Percentiles rank a stretch among this genome's conserved stretches.
Evolutionary conservation across 2,888 invertebrate species (phyloP).

Genomic region (Cryptus viduatorius): DNA sequence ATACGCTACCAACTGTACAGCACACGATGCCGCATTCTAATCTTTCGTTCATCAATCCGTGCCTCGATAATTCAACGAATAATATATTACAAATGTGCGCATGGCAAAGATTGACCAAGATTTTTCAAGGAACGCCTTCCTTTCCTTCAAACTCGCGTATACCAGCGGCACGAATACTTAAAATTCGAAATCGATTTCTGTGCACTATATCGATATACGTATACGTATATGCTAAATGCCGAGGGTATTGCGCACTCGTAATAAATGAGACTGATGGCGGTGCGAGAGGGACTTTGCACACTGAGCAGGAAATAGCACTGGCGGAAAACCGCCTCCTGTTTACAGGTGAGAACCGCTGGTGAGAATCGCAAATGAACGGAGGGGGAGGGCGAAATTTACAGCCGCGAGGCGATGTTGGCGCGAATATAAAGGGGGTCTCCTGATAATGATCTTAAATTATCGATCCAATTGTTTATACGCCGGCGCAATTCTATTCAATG

Average conservation of each 20-base stretch:
- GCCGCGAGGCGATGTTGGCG: constrained; percentile 78
- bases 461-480: constrained; percentile 84
- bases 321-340: background rate
- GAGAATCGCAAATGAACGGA: constrained; percentile 66
- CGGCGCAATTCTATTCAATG: constrained; percentile 83
- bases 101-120: constrained; percentile 53
- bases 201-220: background rate
- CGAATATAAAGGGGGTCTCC: constrained; percentile 80
- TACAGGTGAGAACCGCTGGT: constrained; percentile 34
- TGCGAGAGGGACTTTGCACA: constrained; percentile 27
- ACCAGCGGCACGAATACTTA: constrained; percentile 43
- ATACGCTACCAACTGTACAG: background rate
- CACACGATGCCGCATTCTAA: constrained; percentile 13
- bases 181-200: constrained; percentile 62
- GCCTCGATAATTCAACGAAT: constrained; percentile 35
- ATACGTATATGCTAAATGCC: background rate
- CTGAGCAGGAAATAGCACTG: constrained; percentile 9
- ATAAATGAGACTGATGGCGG: constrained; percentile 54
- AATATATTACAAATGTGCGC: constrained; percentile 39
- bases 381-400: constrained; percentile 78
- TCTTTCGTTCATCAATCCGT: constrained; percentile 38
- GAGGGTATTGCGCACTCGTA: constrained; percentile 38
- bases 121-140: constrained; percentile 59
- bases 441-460: constrained; percentile 85
- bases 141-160: constrained; percentile 17